phyloP scores from a whole-genome alignment of 2,797 vertebrate genomes.

The Luscinia luscinia region DNA sequence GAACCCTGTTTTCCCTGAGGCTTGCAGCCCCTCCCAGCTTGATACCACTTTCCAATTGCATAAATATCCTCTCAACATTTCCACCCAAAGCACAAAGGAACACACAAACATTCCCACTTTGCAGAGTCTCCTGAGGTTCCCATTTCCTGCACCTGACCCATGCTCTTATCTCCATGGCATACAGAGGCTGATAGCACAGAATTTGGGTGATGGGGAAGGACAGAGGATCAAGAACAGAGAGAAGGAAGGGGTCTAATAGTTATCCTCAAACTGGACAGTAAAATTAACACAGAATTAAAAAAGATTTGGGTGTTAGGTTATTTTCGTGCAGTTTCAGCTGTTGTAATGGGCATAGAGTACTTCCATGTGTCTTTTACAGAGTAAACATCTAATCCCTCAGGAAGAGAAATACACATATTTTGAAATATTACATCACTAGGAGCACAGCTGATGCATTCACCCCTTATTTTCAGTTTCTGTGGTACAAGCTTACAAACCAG shows the following conservation, averaged over 20 bases:
- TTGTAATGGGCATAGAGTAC: not conserved
- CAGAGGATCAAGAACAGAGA: not conserved
- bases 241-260: not conserved
- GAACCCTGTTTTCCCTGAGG: not conserved
- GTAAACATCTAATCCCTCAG: not conserved
- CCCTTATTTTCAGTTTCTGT: not conserved
- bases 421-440: not conserved
- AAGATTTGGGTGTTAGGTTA: not conserved
- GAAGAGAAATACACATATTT: not conserved
- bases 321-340: not conserved
- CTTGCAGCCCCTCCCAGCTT: not conserved
- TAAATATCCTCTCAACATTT: not conserved
- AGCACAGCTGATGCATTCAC: not conserved
- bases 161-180: accelerated
- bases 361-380: not conserved
- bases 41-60: not conserved
- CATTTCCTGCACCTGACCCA: not conserved
- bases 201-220: not conserved
- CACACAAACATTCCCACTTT: not conserved
- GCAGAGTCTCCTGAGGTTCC: not conserved
- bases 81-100: not conserved
- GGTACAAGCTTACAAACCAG: not conserved
- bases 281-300: not conserved
- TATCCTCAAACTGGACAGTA: not conserved
- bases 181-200: not conserved